Base-by-base conservation (phyloP, 2,888 invertebrate genomes). In the Lutraria lutraria region DNA sequence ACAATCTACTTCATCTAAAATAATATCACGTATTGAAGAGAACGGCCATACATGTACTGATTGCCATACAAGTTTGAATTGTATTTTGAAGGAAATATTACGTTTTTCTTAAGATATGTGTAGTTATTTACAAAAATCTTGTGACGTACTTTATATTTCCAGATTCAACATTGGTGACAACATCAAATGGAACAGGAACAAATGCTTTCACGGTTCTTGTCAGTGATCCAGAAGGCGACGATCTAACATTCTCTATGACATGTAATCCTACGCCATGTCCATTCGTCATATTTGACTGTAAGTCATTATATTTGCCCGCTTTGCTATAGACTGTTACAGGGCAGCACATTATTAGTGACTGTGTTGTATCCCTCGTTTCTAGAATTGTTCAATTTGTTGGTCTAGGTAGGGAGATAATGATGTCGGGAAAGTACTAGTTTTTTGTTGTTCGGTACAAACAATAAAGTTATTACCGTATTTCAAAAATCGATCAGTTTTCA, bases 251-350 rank as follows among this genome's bases (percentile, higher is more conserved):
- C 54, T 68, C 72, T 16, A 91, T 93, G 90, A 86, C 88, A 15
- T 92, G 91, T 83, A 25, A 13, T 6, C 86, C 91, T 16, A 56
- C 88, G n/a, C 82, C 86, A 29, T 88, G 88, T 29, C 91, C 92
- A 2, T 93, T 91, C 72, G 19, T 81, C 16, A 90, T 93, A 43
- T 90, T 88, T 60, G 79, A 87, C 43, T 93, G 93, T 93, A 89
- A 84, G 88, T 89, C 25, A 25, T 16, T 15, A 19, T 12, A 8
- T 56, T 43, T 43, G 43, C 8, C 4, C 43, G 2, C 43, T 43
- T 43, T 43, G 43, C 43, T 43, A 4, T 8, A 43, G 43, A 43
- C 43, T 8, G 63, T 13, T 60, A 1, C 60, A n/a, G 1, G 10
- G 63, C 13, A 25, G 12, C 0, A 68, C 63, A n/a, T 6, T 25